Percentiles rank a stretch among this genome's conserved stretches.
Conservation (phyloP, 2,888 invertebrate genomes). For the Allolobophora icterica region DNA sequence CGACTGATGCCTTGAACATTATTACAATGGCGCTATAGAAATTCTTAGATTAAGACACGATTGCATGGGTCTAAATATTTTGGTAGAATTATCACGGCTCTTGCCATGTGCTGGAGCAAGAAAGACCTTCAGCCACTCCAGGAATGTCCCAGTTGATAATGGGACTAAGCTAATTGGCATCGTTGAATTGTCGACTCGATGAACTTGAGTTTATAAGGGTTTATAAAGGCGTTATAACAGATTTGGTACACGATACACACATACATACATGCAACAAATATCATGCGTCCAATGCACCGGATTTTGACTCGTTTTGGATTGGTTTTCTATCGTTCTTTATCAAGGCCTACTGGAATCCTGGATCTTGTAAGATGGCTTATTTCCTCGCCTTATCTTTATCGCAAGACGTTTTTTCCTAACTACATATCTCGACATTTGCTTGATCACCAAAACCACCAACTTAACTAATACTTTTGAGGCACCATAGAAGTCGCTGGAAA, state of each 20-base stretch:
- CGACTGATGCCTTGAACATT: too few species aligned
- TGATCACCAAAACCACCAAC: not conserved
- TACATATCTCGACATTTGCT: not conserved
- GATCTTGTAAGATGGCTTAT: not conserved
- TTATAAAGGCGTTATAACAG: not conserved
- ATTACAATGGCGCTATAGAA: too few species aligned
- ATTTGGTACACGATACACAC: not conserved
- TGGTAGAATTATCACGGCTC: not conserved
- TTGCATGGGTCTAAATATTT: not conserved
- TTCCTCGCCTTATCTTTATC: not conserved
- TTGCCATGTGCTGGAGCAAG: not conserved
- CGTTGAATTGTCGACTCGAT: not conserved
- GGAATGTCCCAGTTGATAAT: too few species aligned
- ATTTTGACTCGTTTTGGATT: not conserved
- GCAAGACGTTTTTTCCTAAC: too few species aligned
- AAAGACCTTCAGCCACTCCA: not conserved
- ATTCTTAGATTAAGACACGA: not conserved
- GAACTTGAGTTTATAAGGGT: not conserved
- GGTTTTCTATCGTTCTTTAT: not conserved
- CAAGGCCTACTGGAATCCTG: not conserved
- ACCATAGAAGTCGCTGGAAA: not conserved
- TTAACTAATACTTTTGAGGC: constrained; percentile 7
- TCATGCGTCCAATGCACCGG: constrained; percentile 4
- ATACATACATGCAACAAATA: not conserved
- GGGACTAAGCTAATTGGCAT: not conserved